These are phyloP conservation scores for Distichodus sexfasciatus DNA, from an alignment of 2,797 vertebrate genomes.

Conservation along the genomic window DNA sequence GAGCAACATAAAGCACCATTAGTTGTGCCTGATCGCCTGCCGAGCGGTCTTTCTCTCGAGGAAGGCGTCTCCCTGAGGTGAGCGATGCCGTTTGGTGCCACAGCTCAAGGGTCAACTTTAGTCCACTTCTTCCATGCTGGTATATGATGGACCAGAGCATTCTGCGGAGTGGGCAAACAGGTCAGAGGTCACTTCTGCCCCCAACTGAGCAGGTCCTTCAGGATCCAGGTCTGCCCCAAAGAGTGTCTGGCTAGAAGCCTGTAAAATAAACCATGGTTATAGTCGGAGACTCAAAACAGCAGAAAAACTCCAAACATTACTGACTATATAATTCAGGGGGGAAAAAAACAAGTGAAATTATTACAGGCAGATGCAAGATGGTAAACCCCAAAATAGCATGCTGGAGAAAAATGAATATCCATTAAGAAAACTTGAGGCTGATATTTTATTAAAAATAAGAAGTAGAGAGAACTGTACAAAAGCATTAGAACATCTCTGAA, in stretches of 20 bases:
- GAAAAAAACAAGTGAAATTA: no score
- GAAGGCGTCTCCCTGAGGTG: conserved; percentile 35
- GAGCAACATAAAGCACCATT: conserved; percentile 43
- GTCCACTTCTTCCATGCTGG: conserved; percentile 99
- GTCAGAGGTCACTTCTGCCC: conserved; percentile 78
- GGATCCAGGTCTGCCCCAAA: conserved; percentile 84
- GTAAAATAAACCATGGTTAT: conserved; percentile 76
- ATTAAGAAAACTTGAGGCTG: conserved; percentile 32
- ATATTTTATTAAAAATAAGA: conserved; percentile 59
- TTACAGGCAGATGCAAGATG: neutral
- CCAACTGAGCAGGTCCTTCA: conserved; percentile 82
- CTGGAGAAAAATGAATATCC: conserved; percentile 7
- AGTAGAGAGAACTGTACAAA: conserved; percentile 6
- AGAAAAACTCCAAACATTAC: no score
- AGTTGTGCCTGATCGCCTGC: conserved; percentile 44
- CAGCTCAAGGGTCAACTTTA: conserved; percentile 52
- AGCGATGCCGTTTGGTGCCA: neutral
- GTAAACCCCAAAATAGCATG: neutral
- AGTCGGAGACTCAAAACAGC: conserved; percentile 26
- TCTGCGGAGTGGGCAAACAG: conserved; percentile 81
- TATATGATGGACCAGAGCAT: conserved; percentile 84
- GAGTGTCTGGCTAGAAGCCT: conserved; percentile 86
- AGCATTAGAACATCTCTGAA: conserved; percentile 5
- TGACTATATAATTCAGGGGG: no score
- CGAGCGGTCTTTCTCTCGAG: conserved; percentile 48